Percentiles rank a stretch among this genome's conserved stretches.
These are phyloP conservation scores for Hyposoter dolosus DNA, from an alignment of 2,888 invertebrate species.

Conservation along the genomic window DNA sequence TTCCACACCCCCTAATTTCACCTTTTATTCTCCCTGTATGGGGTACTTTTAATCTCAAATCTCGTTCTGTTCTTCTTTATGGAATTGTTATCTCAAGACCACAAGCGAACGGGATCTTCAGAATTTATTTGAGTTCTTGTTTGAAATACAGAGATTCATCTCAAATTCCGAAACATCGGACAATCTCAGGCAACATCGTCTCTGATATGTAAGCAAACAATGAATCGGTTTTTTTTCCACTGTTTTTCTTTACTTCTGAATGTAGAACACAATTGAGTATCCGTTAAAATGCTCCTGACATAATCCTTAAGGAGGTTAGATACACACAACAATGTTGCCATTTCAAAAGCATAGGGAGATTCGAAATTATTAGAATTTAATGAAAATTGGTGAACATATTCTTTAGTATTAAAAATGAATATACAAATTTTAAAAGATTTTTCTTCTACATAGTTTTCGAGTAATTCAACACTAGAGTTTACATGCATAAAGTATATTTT, in stretches of 20 bases:
- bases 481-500: too few relatives aligned
- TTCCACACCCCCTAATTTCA: constrained; percentile 10
- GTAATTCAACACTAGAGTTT: too few relatives aligned
- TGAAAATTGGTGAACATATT: too few relatives aligned
- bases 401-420: too few relatives aligned
- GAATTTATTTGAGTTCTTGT: constrained; percentile 47
- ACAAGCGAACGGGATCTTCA: constrained; percentile 77
- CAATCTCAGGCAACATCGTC: background rate
- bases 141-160: background rate
- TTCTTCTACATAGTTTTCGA: too few relatives aligned
- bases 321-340: too few relatives aligned
- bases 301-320: too few relatives aligned
- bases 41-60: constrained; percentile 28
- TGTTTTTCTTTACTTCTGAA: background rate
- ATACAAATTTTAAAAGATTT: too few relatives aligned
- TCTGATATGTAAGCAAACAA: background rate
- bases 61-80: constrained; percentile 69
- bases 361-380: too few relatives aligned
- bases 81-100: constrained; percentile 80
- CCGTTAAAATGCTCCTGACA: background rate
- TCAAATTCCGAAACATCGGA: too few relatives aligned
- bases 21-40: background rate
- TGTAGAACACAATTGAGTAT: background rate
- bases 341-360: too few relatives aligned
- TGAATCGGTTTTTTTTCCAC: background rate